A percentile compares a stretch with the other conserved stretches of the same genome.
phyloP scores from a whole-genome alignment of 2,888 invertebrate genomes.

The Netelia fuscicornis region DNA sequence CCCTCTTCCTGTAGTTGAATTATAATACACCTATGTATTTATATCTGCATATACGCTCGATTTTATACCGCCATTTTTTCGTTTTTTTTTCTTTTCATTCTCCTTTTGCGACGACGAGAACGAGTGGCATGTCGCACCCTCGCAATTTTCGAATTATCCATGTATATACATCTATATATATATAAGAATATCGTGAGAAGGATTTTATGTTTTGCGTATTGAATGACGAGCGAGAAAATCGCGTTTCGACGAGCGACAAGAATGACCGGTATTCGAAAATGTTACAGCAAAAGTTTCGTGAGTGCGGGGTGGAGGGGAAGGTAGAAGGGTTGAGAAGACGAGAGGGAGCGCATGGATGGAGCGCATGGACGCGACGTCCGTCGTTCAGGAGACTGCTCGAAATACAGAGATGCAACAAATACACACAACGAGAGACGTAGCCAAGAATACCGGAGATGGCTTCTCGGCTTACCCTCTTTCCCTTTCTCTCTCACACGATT shows the following conservation, averaged over 20 bases:
- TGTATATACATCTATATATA: not conserved
- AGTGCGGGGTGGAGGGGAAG: conserved; percentile 36
- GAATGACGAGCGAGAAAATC: conserved; percentile 63
- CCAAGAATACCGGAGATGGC: conserved; percentile 81
- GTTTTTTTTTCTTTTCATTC: not conserved
- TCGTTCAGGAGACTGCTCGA: conserved; percentile 71
- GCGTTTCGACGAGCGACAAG: conserved; percentile 53
- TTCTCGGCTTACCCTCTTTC: conserved; percentile 76
- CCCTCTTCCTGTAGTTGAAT: conserved; percentile 6
- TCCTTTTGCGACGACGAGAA: not conserved
- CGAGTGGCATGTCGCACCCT: not conserved
- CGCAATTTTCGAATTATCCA: not conserved
- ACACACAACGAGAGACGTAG: conserved; percentile 71
- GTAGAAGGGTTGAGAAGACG: not conserved
- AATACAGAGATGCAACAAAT: conserved; percentile 20
- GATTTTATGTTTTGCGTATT: conserved; percentile 54
- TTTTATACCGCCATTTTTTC: too few relatives aligned
- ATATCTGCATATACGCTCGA: not conserved
- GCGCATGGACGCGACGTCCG: conserved; percentile 78
- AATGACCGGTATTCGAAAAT: conserved; percentile 25
- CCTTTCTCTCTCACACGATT: conserved; percentile 42
- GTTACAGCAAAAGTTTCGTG: conserved; percentile 9
- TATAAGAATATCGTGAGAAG: not conserved
- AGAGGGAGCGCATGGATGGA: conserved; percentile 71
- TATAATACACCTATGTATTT: not conserved